Conservation (phyloP, 2,113 vertebrate species). For the Hydrochoerus hydrochaeris region DNA sequence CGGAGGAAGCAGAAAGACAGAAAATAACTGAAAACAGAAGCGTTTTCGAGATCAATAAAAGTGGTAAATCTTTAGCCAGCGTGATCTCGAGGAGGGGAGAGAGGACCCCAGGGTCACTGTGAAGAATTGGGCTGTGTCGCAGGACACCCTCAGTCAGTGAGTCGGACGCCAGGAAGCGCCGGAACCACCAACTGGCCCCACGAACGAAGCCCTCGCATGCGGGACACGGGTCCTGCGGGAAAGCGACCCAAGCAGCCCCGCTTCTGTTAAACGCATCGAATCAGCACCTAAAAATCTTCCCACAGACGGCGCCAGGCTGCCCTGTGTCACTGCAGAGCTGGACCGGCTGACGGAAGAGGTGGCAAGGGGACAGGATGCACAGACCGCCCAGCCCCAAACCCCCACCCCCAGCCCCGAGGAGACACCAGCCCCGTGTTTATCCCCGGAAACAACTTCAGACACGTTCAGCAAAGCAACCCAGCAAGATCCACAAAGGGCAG, state of each 20-base stretch:
- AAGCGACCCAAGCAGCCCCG: fast-evolving
- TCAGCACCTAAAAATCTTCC: not conserved
- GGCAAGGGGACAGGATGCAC: not conserved
- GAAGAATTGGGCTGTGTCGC: not conserved
- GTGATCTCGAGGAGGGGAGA: not conserved
- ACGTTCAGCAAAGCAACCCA: not conserved
- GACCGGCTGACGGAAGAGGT: not conserved
- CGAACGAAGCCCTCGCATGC: too few relatives aligned
- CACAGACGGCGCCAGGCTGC: not conserved
- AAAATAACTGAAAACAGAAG: not conserved
- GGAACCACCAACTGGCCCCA: not conserved
- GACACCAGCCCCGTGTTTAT: not conserved
- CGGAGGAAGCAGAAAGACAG: not conserved
- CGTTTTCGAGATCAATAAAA: not conserved
- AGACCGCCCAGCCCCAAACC: not conserved
- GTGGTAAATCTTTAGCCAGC: not conserved
- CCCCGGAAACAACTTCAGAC: not conserved
- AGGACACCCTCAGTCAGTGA: fast-evolving
- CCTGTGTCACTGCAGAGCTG: not conserved
- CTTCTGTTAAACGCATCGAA: too few relatives aligned
- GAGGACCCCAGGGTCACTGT: too few relatives aligned
- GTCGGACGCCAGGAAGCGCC: fast-evolving
- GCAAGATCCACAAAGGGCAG: not conserved
- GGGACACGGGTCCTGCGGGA: not conserved
- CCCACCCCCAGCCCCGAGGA: not conserved